Base-by-base conservation (phyloP, 2,888 invertebrate genomes). In the Azorinus chamasolen region DNA sequence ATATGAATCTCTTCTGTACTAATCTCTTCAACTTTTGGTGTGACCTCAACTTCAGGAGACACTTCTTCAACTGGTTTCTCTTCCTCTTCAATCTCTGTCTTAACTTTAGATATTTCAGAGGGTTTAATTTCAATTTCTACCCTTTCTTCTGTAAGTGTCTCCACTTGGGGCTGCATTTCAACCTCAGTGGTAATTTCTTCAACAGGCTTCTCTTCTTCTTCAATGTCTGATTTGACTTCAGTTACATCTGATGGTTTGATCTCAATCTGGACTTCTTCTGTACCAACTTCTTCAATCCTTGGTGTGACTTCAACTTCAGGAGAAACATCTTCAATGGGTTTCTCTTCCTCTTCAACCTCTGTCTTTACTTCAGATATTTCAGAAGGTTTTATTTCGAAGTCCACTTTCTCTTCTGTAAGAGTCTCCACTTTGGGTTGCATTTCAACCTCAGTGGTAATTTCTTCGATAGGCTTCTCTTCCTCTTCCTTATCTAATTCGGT, bases 221-320 rank as follows among this genome's bases (percentile, higher is more conserved):
- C 55, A 41, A 43, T 55, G 2, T 48, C 71, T 16, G 25, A 14
- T 41, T 71, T 48, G 37, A 48, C 27, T 41, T 39, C 48, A 41
- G 62, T 57, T 59, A 62, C 45, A 6, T 66, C 75, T 3, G 27
- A 43, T 8, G 43, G 14, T 55, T 79, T 58, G 20, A 73, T 61
- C 50, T 54, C 54, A 59, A 69, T 51, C 24, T 62, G 59, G 61
- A 61, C 58, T 4, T 51, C 57, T 45, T 75, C 75, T 61, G 39
- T 25, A 22, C 50, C 57, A 8, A 58, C 32, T 53, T 64, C 62
- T 46, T 54, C 59, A 45, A 66, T 39, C 16, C 39, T 18, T 22
- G 68, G 72, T 22, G 25, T 64, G 20, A 72, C 16, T 41, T 43
- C 27, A n/a, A 59, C 62, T 50, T 32, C 54, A 48, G 46, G 65